Evolutionary conservation across 1,140 invertebrate species (phyloP).

Genomic region (Trachymyrmex cornetzi): DNA sequence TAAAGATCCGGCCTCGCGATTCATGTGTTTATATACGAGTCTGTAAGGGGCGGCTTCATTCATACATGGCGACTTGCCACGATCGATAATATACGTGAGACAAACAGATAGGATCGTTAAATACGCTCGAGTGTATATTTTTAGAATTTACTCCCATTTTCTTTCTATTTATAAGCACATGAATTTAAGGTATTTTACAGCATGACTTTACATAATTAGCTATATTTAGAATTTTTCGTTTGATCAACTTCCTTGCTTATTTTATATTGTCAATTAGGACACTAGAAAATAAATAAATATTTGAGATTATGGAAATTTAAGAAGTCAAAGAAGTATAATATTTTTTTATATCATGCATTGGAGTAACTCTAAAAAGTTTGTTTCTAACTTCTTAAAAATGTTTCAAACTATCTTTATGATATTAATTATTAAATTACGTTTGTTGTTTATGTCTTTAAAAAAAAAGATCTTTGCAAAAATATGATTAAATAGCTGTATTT

Average conservation of each 20-base stretch:
- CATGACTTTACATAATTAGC: background rate
- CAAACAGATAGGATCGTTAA: conserved; percentile 39
- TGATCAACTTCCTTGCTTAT: background rate
- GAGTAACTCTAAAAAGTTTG: background rate
- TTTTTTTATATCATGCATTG: background rate
- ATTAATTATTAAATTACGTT: background rate
- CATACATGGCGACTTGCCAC: background rate
- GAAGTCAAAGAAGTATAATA: background rate
- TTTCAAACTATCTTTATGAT: background rate
- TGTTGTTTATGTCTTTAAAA: background rate
- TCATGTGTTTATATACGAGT: conserved; percentile 48
- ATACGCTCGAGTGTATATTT: conserved; percentile 12
- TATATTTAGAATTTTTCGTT: background rate
- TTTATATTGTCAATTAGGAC: background rate
- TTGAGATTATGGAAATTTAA: background rate
- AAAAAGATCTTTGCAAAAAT: too few species aligned
- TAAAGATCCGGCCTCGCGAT: conserved; percentile 28
- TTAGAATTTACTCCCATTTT: background rate
- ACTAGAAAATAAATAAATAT: background rate
- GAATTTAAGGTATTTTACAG: background rate
- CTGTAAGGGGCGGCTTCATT: conserved; percentile 35
- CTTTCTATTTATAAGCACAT: conserved; percentile 5
- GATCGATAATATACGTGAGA: conserved; percentile 37
- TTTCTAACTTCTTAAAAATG: conserved; percentile 5
- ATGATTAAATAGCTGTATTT: background rate